Conservation (phyloP, 1,140 invertebrate genomes). For the Nasonia giraulti region DNA sequence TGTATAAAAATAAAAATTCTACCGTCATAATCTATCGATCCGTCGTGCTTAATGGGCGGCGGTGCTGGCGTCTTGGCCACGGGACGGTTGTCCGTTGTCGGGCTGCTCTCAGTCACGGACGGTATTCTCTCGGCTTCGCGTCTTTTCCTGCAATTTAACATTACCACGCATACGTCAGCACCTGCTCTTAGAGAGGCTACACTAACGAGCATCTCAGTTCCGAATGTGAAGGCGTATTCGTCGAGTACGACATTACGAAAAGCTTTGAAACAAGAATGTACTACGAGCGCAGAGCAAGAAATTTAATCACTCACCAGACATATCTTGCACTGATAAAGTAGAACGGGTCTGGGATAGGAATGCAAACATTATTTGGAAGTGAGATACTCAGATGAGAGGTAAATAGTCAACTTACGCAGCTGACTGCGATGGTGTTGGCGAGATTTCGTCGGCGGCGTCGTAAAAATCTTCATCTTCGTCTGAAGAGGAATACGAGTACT, state of each 20-base stretch:
- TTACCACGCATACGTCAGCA: not conserved
- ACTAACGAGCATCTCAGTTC: not conserved
- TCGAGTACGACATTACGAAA: not conserved
- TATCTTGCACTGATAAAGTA: not conserved
- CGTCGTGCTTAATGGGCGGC: slow-evolving; percentile 77
- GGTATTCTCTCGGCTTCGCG: slow-evolving; percentile 61
- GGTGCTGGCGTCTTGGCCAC: slow-evolving; percentile 61
- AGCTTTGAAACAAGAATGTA: no score
- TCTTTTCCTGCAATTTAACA: slow-evolving; percentile 60
- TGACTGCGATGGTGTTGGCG: slow-evolving; percentile 65
- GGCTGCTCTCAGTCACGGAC: slow-evolving; percentile 50
- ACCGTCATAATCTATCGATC: slow-evolving; percentile 83
- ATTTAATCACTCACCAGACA: not conserved
- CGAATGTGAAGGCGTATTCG: not conserved
- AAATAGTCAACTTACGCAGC: slow-evolving; percentile 35
- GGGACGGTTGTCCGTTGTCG: slow-evolving; percentile 56
- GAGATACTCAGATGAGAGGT: not conserved
- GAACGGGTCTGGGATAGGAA: no score
- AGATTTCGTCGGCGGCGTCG: slow-evolving; percentile 91
- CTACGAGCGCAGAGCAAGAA: no score
- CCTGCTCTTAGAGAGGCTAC: not conserved
- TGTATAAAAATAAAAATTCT: slow-evolving; percentile 50
- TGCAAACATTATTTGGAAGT: not conserved
- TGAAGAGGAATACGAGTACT: slow-evolving; percentile 95
- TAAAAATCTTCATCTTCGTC: slow-evolving; percentile 98